Conservation (phyloP, 2,797 vertebrate genomes). For the Neosalanx taihuensis region DNA sequence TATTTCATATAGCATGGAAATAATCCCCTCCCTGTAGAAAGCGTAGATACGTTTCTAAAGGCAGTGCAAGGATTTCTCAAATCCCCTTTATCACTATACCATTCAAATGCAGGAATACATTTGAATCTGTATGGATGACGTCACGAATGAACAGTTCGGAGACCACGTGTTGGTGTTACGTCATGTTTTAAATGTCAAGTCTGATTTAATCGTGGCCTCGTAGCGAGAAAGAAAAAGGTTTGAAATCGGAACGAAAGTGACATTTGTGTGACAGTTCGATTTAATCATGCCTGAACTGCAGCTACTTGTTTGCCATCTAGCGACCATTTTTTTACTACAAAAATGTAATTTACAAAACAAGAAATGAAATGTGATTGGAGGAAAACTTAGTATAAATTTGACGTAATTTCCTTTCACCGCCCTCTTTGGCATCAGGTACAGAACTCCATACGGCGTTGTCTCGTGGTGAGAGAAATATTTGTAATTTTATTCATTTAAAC, state of each 20-base stretch:
- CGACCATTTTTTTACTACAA: not conserved
- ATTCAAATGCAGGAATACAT: not conserved
- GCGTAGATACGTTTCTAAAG: not conserved
- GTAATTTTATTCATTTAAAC: not conserved
- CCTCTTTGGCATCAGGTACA: conserved; percentile 73
- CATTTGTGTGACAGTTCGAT: not conserved
- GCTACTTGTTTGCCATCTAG: conserved; percentile 9
- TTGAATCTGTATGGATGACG: not conserved
- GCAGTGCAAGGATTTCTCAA: conserved; percentile 3
- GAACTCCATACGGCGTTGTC: conserved; percentile 83
- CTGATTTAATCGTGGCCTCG: not conserved
- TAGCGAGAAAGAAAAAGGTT: not conserved
- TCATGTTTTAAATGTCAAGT: not conserved
- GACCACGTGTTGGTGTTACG: no score
- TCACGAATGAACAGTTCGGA: not conserved
- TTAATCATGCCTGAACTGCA: not conserved
- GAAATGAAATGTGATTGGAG: conserved; percentile 38
- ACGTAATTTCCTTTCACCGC: conserved; percentile 62
- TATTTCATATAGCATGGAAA: not conserved
- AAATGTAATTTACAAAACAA: not conserved
- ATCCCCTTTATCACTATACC: not conserved
- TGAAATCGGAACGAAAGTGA: not conserved
- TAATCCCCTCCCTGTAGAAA: not conserved
- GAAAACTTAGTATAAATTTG: conserved; percentile 8
- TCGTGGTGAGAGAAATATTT: conserved; percentile 74